Evolutionary conservation across 2,888 invertebrate genomes (phyloP).

Genomic region (Copidosoma aretas): DNA sequence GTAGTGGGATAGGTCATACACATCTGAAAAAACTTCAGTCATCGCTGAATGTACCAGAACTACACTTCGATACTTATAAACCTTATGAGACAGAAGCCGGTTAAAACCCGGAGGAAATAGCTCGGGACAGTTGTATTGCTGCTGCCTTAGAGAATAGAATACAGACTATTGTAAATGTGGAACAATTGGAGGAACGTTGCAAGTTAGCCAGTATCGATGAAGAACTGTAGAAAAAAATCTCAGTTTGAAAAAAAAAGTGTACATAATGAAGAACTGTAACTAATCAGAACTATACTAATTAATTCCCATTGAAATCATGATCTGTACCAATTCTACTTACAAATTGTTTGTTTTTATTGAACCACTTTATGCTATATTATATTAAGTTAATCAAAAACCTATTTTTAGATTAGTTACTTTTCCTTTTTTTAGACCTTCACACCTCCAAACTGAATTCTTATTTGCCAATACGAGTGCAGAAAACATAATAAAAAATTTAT

Average conservation of each 20-base stretch:
- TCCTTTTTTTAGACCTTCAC: neutral
- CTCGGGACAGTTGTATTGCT: conserved; percentile 30
- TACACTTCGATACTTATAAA: conserved; percentile 31
- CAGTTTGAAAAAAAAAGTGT: too few species aligned
- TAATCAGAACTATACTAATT: too few species aligned
- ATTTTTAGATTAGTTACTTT: too few species aligned
- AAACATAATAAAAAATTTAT: neutral
- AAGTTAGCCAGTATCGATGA: too few species aligned
- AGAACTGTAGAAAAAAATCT: too few species aligned
- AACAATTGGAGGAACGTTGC: too few species aligned
- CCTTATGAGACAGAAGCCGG: conserved; percentile 33
- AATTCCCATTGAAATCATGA: too few species aligned
- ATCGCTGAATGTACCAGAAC: conserved; percentile 28
- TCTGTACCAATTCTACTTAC: too few species aligned
- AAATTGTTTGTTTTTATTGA: conserved; percentile 25
- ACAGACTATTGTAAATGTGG: conserved; percentile 30
- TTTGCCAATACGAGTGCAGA: neutral
- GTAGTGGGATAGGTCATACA: conserved; percentile 34
- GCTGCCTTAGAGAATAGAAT: conserved; percentile 34
- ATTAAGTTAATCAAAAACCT: too few species aligned
- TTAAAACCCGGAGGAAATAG: conserved; percentile 20
- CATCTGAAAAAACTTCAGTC: conserved; percentile 33
- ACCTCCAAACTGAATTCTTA: neutral
- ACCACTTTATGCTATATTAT: too few species aligned
- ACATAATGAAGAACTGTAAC: too few species aligned